Conservation (phyloP, 2,888 invertebrate species). For the Pterostichus madidus region DNA sequence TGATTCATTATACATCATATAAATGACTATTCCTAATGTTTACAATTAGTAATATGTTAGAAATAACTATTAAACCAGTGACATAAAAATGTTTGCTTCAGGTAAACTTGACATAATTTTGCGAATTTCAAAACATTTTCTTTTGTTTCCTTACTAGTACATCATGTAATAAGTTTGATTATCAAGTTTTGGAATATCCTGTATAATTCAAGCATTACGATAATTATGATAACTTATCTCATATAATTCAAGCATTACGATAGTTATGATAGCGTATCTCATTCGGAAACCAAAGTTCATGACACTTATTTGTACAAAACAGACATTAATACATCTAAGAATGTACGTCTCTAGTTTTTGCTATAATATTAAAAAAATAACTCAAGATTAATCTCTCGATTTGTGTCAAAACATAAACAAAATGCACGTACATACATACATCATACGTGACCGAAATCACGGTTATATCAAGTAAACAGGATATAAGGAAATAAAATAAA, state of each 20-base stretch:
- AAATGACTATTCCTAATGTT: no score
- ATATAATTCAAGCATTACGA: no score
- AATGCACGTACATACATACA: neutral
- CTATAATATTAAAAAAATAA: neutral
- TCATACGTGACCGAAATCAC: conserved; percentile 7
- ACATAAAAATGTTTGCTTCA: no score
- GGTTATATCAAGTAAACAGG: neutral
- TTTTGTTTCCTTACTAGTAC: no score
- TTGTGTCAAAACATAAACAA: conserved; percentile 17
- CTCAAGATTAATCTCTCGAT: conserved; percentile 11
- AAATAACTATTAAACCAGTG: no score
- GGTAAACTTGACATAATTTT: no score
- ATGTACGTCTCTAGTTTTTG: neutral
- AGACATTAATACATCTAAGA: conserved; percentile 4
- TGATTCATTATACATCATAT: no score
- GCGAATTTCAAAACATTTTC: no score
- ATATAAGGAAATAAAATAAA: no score
- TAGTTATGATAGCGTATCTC: conserved; percentile 2
- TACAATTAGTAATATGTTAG: neutral
- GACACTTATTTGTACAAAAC: conserved; percentile 26
- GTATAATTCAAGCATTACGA: no score
- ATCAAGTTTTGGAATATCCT: no score
- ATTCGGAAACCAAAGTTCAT: neutral
- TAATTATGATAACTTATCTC: conserved; percentile 10
- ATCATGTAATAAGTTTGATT: no score